Evolutionary conservation across 35 echinoderm and acorn worm genomes (phyloP).

Genomic region (Heliocidaris erythrogramma): DNA sequence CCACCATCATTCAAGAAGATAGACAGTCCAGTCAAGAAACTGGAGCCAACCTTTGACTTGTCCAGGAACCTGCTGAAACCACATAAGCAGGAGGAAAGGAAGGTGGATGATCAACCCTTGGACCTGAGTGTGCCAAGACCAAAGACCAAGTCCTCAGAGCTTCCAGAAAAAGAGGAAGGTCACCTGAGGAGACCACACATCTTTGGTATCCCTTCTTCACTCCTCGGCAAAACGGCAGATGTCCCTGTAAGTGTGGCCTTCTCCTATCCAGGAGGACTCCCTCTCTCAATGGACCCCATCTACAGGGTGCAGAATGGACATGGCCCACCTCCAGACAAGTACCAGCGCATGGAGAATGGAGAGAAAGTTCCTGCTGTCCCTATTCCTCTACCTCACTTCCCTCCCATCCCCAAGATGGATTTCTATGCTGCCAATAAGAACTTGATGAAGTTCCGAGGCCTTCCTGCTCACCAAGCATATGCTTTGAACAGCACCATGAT

Average conservation of each 20-base stretch:
- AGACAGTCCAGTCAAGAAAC: constrained; percentile 29
- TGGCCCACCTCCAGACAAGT: constrained; percentile 51
- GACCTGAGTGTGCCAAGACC: constrained; percentile 72
- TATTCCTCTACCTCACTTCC: constrained; percentile 56
- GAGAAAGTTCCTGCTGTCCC: constrained; percentile 47
- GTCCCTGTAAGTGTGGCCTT: constrained; percentile 46
- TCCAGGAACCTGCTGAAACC: constrained; percentile 39
- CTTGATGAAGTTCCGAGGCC: constrained; percentile 51
- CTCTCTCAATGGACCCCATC: constrained; percentile 79
- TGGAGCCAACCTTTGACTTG: constrained; percentile 66
- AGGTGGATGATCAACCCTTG: constrained; percentile 66
- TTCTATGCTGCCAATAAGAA: constrained; percentile 64
- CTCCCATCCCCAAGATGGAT: constrained; percentile 72
- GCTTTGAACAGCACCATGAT: constrained; percentile 64
- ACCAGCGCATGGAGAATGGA: constrained; percentile 71
- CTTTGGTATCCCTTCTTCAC: constrained; percentile 24
- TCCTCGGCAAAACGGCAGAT: constrained; percentile 34
- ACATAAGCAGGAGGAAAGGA: constrained; percentile 15
- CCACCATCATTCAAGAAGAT: neutral
- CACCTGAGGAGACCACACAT: constrained; percentile 48
- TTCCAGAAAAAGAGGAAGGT: constrained; percentile 36
- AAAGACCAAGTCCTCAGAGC: constrained; percentile 22
- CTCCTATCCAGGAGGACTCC: constrained; percentile 63
- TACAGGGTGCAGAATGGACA: constrained; percentile 63
- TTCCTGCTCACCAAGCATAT: constrained; percentile 58